These are phyloP conservation scores for Bufo gargarizans DNA, from an alignment of 2,113 vertebrate genomes.

Conservation along the genomic window DNA sequence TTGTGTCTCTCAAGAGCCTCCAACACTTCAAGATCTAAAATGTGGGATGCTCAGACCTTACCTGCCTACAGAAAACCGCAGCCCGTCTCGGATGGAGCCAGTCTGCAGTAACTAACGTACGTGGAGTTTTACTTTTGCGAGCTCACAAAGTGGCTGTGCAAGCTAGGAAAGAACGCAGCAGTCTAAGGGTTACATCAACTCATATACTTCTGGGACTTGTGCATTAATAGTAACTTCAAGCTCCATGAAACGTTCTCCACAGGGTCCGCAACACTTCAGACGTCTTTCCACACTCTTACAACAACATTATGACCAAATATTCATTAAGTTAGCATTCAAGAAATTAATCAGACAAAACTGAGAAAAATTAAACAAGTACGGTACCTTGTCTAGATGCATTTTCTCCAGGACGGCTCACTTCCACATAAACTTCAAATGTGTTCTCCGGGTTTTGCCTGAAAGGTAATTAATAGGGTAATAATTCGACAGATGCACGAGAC, in stretches of 20 bases:
- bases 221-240: constrained; percentile 40
- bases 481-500: not conserved
- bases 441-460: constrained; percentile 90
- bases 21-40: constrained; percentile 46
- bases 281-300: constrained; percentile 28
- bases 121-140: not conserved
- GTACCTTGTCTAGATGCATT: constrained; percentile 79
- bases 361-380: not conserved
- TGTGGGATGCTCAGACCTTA: constrained; percentile 26
- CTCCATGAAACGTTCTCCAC: constrained; percentile 27
- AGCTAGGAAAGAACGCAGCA: not conserved
- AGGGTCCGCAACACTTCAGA: not conserved
- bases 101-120: constrained; percentile 15
- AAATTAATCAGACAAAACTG: not conserved
- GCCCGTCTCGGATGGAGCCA: not conserved
- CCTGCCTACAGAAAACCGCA: constrained; percentile 50
- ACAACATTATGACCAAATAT: constrained; percentile 48
- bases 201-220: constrained; percentile 15
- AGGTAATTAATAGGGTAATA: constrained; percentile 50
- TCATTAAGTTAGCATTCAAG: not conserved
- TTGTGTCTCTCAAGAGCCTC: constrained; percentile 46
- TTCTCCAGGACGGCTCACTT: constrained; percentile 81
- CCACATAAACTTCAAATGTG: constrained; percentile 92
- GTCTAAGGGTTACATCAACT: constrained; percentile 33
- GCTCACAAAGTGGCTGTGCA: constrained; percentile 2